Percentiles rank a stretch among this genome's conserved stretches.
Conservation (phyloP, 2,797 vertebrate genomes). For the Bradypodion pumilum region DNA sequence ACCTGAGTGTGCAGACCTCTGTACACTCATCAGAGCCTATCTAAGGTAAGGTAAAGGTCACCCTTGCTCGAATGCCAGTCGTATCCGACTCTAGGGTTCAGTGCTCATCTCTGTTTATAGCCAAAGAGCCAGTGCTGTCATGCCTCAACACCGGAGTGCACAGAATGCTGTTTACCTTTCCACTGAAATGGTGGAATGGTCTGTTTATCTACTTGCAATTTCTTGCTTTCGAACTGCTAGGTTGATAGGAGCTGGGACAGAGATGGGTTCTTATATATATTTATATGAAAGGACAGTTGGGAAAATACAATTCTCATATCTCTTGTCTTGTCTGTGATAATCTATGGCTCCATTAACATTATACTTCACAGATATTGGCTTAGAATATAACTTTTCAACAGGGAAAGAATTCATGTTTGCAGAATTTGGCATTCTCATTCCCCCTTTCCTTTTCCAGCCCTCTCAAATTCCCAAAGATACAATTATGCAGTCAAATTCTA, state of each 20-base stretch:
- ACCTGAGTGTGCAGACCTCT: neutral
- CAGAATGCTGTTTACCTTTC: too few species aligned
- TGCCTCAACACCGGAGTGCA: too few species aligned
- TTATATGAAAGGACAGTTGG: conserved; percentile 36
- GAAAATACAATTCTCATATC: conserved; percentile 44
- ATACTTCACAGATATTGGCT: neutral
- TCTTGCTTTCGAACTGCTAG: too few species aligned
- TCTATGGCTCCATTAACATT: conserved; percentile 1
- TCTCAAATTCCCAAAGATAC: neutral
- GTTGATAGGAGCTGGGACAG: too few species aligned
- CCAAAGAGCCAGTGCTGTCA: too few species aligned
- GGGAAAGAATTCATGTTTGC: neutral
- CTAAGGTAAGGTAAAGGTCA: too few species aligned
- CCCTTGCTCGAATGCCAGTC: too few species aligned
- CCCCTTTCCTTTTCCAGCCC: neutral
- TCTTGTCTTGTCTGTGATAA: conserved; percentile 24
- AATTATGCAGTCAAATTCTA: neutral
- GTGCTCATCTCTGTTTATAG: too few species aligned
- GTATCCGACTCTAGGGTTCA: too few species aligned
- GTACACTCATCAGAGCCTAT: neutral
- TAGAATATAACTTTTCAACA: neutral
- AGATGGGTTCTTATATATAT: too few species aligned
- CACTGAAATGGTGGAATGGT: too few species aligned
- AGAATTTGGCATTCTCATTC: neutral
- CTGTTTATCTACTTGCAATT: too few species aligned